A percentile compares a stretch with the other conserved stretches of the same genome.
Conservation (phyloP, 2,113 vertebrate genomes). For the Oreochromis spilurus region DNA sequence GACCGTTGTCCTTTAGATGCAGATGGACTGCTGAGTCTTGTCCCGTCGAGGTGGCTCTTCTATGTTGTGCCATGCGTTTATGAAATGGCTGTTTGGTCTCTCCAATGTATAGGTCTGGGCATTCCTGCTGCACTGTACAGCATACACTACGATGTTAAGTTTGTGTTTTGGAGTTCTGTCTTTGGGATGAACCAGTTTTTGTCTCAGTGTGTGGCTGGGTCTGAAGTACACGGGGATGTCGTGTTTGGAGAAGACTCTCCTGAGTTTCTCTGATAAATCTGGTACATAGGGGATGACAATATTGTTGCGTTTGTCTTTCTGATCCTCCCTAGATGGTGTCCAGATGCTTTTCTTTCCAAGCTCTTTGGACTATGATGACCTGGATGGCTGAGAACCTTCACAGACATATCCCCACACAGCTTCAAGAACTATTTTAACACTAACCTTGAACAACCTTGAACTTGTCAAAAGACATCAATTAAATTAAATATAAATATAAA, state of each 20-base stretch:
- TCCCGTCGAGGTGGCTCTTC: neutral
- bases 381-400: neutral
- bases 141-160: rapidly evolving
- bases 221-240: neutral
- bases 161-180: neutral
- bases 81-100: neutral
- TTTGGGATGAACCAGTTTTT: neutral
- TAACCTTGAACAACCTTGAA: neutral
- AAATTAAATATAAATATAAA: neutral
- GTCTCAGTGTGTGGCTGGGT: neutral
- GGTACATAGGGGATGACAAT: rapidly evolving
- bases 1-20: too few relatives aligned
- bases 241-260: neutral
- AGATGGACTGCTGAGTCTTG: rapidly evolving
- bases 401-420: neutral
- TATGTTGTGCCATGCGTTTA: rapidly evolving
- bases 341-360: neutral
- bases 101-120: rapidly evolving
- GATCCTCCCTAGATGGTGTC: neutral
- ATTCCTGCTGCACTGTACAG: rapidly evolving
- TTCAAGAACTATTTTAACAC: neutral
- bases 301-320: neutral
- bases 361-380: neutral
- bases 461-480: neutral
- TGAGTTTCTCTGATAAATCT: neutral